Base-by-base conservation (phyloP, 2,797 vertebrate genomes). In the Hydrocynus forskahlii region DNA sequence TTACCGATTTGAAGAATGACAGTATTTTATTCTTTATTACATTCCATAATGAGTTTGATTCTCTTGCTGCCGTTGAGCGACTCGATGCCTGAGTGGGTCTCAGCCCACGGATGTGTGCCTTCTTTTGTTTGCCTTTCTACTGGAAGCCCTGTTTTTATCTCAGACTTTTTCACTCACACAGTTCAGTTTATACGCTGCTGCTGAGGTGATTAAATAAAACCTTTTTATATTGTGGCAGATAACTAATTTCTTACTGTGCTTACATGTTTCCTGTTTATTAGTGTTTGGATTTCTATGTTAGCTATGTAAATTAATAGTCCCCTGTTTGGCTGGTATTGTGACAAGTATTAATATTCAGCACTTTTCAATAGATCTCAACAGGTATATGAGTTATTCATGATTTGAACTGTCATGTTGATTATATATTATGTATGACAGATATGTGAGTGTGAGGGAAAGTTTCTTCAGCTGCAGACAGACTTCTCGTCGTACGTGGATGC, bases 1-100 rank as follows among this genome's bases (percentile, higher is more conserved):
- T 94, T 94, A 93, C 92, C 90, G 88, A 86, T 91, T 92, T 95
- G 93, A 94, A 94, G 92, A 93, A 94, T 94, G 91, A 90, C 94
- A 92, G 91, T 92, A 93, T 95, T 93, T 94, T 89, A 87, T 92
- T 91, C 91, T 94, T 94, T 94, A 94, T 94, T 94, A 94, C 92
- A 82, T 92, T 88, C 88, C 87, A 87, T 95, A 95, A 95, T 94
- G 92, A 94, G 93, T 94, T 93, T 91, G 93, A 95, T 93, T 92
- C 91, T 92, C 89, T 91, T 88, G 92, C 89, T 90, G 90, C 92
- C 92, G 91, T 91, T 90, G 92, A 90, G 88, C 80, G 89, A 87
- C 86, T 89, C 89, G 79, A 85, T 84, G 43, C 90, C 87, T 85
- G 75, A 85, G 87, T 91, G 89, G 91, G 89, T 91, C 86, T 83